Evolutionary conservation across 2,888 invertebrate genomes (phyloP), one percentile per base, ranked within the genome.

Genomic region (Cylindroiulus punctatus): DNA sequence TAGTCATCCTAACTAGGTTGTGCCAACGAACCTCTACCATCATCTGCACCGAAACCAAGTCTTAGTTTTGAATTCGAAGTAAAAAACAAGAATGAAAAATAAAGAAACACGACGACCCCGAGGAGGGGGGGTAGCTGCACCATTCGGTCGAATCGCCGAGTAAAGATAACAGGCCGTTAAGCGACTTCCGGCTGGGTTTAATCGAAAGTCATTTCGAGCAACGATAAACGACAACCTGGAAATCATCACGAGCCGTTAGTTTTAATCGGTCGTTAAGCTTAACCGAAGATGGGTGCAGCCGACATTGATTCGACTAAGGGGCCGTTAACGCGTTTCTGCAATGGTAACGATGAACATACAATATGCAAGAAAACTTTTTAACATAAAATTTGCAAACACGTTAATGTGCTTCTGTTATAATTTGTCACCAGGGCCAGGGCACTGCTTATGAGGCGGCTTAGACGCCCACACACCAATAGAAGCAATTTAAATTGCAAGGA

Each of bases 1-100:
- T 57, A 57, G n/a, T 19, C 17, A 22, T 65, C 22, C 65, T 65
- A 65, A 65, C 65, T 65, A 65, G 65, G 65, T 65, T 65, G 65
- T 65, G 65, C 65, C 65, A 65, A 22, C 65, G 65, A 65, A 65
- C 26, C 65, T 52, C 1, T n/a, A n/a, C n/a, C 52, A n/a, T 7
- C 8, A 10, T 26, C 26, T 65, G 65, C 65, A 65, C 65, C 65
- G 26, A 65, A 65, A 65, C 65, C 65, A 65, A 65, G 65, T 65
- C 65, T 65, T 65, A 65, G 65, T 52, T 65, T 65, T 26, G n/a
- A 10, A 26, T 10, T 26, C 36, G 36, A 36, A 26, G 0, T 65
- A 65, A 12, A 65, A 65, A 65, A n/a, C 10, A 65, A n/a, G 26
- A 8, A 10, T 5, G 5, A 3, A 57, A 57, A 65, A 65, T 26